Base-by-base conservation (phyloP, 1,140 invertebrate genomes). In the Drosophila arizonae region DNA sequence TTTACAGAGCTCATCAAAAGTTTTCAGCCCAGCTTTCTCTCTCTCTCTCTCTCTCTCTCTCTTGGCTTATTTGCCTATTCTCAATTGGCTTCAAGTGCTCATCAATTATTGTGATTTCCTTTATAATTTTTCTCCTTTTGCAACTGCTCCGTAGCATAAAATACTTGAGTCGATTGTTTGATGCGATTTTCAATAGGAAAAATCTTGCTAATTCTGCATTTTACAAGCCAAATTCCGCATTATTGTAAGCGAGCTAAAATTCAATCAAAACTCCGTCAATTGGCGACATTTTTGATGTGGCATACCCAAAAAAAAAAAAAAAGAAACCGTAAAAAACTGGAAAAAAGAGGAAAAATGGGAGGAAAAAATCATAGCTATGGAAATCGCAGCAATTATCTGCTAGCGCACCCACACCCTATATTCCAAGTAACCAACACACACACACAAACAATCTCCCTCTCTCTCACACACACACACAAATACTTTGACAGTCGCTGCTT, bases 321-420 rank as follows among this genome's bases (percentile, higher is more conserved):
- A 64, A 69, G 63, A 66, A 43, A 24, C 67, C 6, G 8, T 6
- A 45, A 45, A 45, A 45, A 30, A 30, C 3, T 5, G 21, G 28
- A 30, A 30, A 30, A 6, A 6, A 45, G n/a, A 15, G 10, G 43
- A 4, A 11, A 10, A 50, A 76, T 63, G 48, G 5, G 48, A 68
- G 50, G 63, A 79, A 57, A 65, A 78, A 74, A 72, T 61, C 30
- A 52, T 21, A 54, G 63, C 58, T 58, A 71, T 82, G 76, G 79
- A 88, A 87, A 82, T 88, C 63, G 79, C 64, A 74, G 84, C 84
- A 87, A 87, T 87, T 87, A 87, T 79, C 76, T 75, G 69, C 24
- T 71, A 67, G 67, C 62, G 41, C 57, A 58, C 77, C 33, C 62
- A 41, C 21, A 54, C 55, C 43, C 63, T 60, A 36, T 39, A 51